Percentiles rank a stretch among this genome's conserved stretches.
Evolutionary conservation across 2,113 vertebrate genomes (phyloP).

Genomic region (Noctilio leporinus): DNA sequence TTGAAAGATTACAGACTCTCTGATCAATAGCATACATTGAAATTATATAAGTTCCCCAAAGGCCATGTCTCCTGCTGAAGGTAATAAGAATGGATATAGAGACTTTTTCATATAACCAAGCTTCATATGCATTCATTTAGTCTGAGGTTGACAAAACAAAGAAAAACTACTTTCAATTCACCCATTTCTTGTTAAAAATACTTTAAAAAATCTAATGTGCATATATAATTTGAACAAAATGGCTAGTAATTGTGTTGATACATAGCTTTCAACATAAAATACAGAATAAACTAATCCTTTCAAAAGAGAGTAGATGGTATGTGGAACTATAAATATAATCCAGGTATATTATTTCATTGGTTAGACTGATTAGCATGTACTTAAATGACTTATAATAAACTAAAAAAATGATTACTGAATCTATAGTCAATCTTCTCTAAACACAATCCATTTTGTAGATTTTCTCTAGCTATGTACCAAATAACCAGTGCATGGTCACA

Average conservation of each 20-base stretch:
- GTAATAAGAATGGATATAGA: background rate
- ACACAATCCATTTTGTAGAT: background rate
- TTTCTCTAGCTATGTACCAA: background rate
- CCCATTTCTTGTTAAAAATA: constrained; percentile 13
- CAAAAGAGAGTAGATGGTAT: background rate
- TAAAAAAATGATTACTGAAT: background rate
- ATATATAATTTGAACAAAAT: background rate
- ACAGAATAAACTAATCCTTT: background rate
- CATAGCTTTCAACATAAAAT: background rate
- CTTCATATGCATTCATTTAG: background rate
- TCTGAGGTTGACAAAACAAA: background rate
- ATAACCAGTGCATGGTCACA: background rate
- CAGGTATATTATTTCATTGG: background rate
- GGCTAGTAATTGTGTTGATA: background rate
- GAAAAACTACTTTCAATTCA: background rate
- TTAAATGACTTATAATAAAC: background rate
- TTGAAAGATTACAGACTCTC: background rate
- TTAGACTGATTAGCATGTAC: background rate
- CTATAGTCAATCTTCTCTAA: background rate
- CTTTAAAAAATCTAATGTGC: background rate
- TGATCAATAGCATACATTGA: background rate
- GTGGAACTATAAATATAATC: background rate
- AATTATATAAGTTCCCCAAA: background rate
- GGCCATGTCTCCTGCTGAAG: background rate
- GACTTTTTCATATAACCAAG: background rate